Evolutionary conservation across 2,888 invertebrate species (phyloP).

Genomic region (Leptopilina drosophilae): DNA sequence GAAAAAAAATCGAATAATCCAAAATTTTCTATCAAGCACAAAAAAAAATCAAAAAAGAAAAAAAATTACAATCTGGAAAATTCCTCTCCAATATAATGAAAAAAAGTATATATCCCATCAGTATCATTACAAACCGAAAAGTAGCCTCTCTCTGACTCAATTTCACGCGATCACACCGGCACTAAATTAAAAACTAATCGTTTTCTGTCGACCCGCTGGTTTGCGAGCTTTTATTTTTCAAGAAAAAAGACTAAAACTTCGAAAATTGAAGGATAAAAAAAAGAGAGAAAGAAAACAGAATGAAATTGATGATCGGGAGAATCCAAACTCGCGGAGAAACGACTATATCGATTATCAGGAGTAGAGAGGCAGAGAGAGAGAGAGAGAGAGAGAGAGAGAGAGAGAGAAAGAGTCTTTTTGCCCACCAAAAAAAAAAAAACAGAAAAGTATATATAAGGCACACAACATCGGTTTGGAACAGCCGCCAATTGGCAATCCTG

Average conservation of each 20-base stretch:
- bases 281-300: background rate
- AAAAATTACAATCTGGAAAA: background rate
- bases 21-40: too few species aligned
- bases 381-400: too few species aligned
- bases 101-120: background rate
- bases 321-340: constrained; percentile 18
- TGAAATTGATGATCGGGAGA: constrained; percentile 12
- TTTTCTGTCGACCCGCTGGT: constrained; percentile 62
- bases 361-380: background rate
- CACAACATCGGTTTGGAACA: constrained; percentile 23
- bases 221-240: constrained; percentile 44
- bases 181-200: constrained; percentile 73
- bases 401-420: background rate
- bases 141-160: constrained; percentile 57
- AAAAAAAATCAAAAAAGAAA: background rate
- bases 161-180: constrained; percentile 70
- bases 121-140: constrained; percentile 1
- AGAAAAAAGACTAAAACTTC: constrained; percentile 10
- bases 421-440: background rate
- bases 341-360: constrained; percentile 33
- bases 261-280: background rate
- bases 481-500: constrained; percentile 15
- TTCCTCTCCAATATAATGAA: too few species aligned
- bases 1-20: too few species aligned
- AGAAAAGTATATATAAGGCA: background rate